phyloP scores from a whole-genome alignment of 2,113 vertebrate species.

The Monopterus albus region DNA sequence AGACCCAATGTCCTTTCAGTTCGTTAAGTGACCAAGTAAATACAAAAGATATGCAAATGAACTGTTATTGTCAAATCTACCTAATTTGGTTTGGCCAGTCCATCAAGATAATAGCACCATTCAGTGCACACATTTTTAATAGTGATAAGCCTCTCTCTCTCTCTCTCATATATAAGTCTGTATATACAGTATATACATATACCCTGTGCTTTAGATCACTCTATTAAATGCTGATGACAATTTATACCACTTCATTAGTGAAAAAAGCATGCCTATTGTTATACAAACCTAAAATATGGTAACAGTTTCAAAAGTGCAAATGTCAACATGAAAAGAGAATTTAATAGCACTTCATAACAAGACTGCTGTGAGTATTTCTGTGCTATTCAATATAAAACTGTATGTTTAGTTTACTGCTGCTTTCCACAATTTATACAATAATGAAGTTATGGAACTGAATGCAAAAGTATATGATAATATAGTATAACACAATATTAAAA shows the following conservation, averaged over 20 bases:
- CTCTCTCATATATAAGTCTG: conserved; percentile 42
- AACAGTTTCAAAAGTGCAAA: background rate
- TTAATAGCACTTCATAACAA: no score
- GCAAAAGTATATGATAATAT: no score
- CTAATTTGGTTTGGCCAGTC: conserved; percentile 70
- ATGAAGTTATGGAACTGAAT: background rate
- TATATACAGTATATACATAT: conserved; percentile 49
- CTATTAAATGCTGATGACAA: conserved; percentile 37
- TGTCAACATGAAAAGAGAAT: no score
- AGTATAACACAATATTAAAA: background rate
- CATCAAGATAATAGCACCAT: conserved; percentile 66
- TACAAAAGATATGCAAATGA: conserved; percentile 76
- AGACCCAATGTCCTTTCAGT: conserved; percentile 73
- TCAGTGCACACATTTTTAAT: conserved; percentile 46
- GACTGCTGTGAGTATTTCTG: background rate
- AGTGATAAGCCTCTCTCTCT: conserved; percentile 52
- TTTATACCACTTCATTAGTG: conserved; percentile 32
- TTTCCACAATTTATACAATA: conserved; percentile 7
- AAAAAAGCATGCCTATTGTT: conserved; percentile 23
- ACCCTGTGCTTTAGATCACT: conserved; percentile 29
- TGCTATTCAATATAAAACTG: background rate
- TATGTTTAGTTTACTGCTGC: background rate
- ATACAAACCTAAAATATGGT: conserved; percentile 3
- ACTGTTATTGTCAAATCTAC: conserved; percentile 71
- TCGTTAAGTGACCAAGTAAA: conserved; percentile 79